Evolutionary conservation across 2,113 vertebrate genomes (phyloP), one percentile per base, ranked within the genome.

Genomic region (Chionomys nivalis): DNA sequence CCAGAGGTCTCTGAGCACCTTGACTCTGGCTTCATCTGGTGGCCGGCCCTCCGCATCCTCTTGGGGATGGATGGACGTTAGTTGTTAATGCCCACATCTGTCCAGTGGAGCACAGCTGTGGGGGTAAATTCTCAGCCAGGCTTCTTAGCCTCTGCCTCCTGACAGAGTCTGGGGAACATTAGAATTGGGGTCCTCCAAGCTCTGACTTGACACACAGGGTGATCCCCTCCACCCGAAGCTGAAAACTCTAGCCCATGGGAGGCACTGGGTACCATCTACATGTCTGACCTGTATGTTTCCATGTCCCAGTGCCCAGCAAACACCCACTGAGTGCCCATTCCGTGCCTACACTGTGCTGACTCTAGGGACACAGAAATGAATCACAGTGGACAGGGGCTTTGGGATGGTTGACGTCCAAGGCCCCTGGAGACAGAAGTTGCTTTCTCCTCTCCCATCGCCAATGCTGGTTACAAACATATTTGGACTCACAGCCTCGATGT

Each of bases 401-500:
- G 1, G 58, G 83, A 65, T 24, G 2, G 13, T 33, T 31, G 2
- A 2, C 12, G n/a, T 31, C 24, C 1, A 5, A 31, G 78, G 70
- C 42, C 14, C 39, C 28, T 1, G 28, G 58, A 0, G 55, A 90
- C 83, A 65, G 85, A 7, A 17, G 39, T 66, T 8, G 3, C 8
- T 0, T n/a, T 7, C 91, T 39, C 7, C 87, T 49, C 73, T 87
- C 47, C 61, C 55, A 0, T 85, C 31, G 2, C 42, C 58, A 10
- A 13, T 0, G 86, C 81, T 79, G 75, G 95, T 76, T 1, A 68
- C 36, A 79, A n/a, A 12, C 61, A 86, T 76, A 39, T 76, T 31
- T 13, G 24, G 26, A 33, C 93, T 90, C 92, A 92, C 91, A 89
- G 92, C 89, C 82, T 92, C 86, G 44, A 58, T 95, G 63, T 92